Evolutionary conservation across 2,797 vertebrate species (phyloP).

Genomic region (Otolemur crassicaudatus): DNA sequence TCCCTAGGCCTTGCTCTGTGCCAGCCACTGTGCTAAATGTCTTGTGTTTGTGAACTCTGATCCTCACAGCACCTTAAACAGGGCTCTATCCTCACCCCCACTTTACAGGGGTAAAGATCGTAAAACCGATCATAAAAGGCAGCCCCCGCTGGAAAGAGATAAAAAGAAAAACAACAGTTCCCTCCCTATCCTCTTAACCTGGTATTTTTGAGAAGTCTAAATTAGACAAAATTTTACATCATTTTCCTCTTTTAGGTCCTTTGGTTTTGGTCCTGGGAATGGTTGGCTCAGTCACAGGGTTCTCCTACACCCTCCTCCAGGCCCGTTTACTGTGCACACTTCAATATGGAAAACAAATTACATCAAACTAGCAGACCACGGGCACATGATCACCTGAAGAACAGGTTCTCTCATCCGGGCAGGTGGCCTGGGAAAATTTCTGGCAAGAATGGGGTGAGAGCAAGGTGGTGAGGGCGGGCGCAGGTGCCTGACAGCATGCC

Average conservation of each 20-base stretch:
- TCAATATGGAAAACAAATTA: background rate
- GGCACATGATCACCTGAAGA: too few relatives aligned
- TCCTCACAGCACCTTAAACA: background rate
- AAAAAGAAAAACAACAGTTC: background rate
- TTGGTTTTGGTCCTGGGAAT: background rate
- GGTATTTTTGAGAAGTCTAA: background rate
- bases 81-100: background rate
- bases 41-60: background rate
- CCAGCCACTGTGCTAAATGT: too few relatives aligned
- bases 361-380: background rate
- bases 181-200: background rate
- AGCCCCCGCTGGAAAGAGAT: background rate
- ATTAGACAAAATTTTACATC: background rate
- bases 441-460: fast-evolving
- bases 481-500: too few relatives aligned
- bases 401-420: background rate
- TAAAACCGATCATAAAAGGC: background rate
- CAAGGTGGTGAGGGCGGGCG: too few relatives aligned
- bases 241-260: background rate
- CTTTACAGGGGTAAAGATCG: background rate
- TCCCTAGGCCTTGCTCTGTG: background rate
- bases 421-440: too few relatives aligned
- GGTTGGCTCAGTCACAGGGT: background rate
- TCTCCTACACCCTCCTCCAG: background rate
- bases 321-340: background rate